Percentiles rank a stretch among this genome's conserved stretches.
These are phyloP conservation scores for Emmelina monodactyla DNA, from an alignment of 2,888 invertebrate genomes.

Conservation along the genomic window DNA sequence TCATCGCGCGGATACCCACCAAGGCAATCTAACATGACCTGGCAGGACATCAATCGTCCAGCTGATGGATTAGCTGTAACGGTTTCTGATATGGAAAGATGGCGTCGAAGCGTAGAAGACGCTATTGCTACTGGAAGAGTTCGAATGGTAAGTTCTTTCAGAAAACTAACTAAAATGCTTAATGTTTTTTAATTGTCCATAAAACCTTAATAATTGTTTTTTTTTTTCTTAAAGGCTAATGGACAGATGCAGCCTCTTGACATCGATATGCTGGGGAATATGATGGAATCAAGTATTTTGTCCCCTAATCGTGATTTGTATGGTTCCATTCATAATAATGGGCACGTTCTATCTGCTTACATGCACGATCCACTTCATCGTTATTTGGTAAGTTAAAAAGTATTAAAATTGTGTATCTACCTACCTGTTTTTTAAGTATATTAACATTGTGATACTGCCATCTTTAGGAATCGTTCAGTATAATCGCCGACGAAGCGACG, in stretches of 20 bases:
- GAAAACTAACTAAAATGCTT: background rate
- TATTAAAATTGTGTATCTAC: no score
- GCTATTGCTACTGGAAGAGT: constrained; percentile 77
- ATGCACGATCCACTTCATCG: constrained; percentile 77
- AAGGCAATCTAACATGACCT: constrained; percentile 65
- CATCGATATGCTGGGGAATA: constrained; percentile 76
- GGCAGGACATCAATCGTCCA: constrained; percentile 72
- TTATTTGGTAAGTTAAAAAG: constrained; percentile 71
- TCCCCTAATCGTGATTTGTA: constrained; percentile 71
- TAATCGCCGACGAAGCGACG: constrained; percentile 83
- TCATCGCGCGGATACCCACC: constrained; percentile 78
- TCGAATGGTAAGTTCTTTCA: constrained; percentile 49
- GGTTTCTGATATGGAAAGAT: constrained; percentile 74
- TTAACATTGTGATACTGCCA: no score
- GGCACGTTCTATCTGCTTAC: constrained; percentile 75
- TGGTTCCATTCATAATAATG: constrained; percentile 78
- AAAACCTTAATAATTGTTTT: background rate
- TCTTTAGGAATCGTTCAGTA: constrained; percentile 79
- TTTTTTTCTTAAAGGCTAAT: constrained; percentile 36
- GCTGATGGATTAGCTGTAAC: constrained; percentile 68
- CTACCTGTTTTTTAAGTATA: background rate
- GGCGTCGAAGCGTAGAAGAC: constrained; percentile 77
- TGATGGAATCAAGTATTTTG: constrained; percentile 73
- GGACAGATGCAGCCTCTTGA: constrained; percentile 58
- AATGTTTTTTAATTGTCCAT: background rate